Evolutionary conservation across 2,797 vertebrate genomes (phyloP).

Genomic region (Betta splendens): DNA sequence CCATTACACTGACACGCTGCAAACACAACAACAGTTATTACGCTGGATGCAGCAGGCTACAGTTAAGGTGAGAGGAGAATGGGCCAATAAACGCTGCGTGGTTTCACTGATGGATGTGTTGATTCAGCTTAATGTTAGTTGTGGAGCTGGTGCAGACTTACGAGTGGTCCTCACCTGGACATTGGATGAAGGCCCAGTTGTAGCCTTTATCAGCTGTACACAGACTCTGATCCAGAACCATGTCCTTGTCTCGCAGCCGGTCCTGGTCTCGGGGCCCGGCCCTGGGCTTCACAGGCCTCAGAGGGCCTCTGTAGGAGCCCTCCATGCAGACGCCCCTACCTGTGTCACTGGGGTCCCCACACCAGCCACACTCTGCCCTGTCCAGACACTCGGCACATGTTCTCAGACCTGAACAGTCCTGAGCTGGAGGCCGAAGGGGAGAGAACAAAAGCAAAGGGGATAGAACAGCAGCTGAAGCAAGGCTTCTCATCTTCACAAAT

Average conservation of each 20-base stretch:
- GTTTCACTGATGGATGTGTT: background rate
- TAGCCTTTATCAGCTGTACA: slow-evolving; percentile 87
- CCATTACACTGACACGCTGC: slow-evolving; percentile 96
- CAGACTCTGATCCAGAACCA: slow-evolving; percentile 83
- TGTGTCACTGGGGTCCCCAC: slow-evolving; percentile 90
- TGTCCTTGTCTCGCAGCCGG: slow-evolving; percentile 69
- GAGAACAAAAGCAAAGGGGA: background rate
- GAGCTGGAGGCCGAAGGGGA: slow-evolving; percentile 74
- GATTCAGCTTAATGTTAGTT: background rate
- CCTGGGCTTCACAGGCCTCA: slow-evolving; percentile 74
- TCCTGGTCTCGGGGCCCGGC: slow-evolving; percentile 36
- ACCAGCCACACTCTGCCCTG: slow-evolving; percentile 92
- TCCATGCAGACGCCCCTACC: slow-evolving; percentile 88
- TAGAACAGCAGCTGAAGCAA: rapidly evolving
- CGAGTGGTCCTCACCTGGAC: slow-evolving; percentile 92
- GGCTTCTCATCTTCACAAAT: too few species aligned
- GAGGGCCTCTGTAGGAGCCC: slow-evolving; percentile 88
- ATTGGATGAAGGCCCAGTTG: slow-evolving; percentile 94
- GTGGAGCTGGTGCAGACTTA: background rate
- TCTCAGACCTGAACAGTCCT: slow-evolving; percentile 92
- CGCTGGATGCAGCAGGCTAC: too few species aligned
- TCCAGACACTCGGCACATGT: slow-evolving; percentile 89
- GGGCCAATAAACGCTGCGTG: background rate
- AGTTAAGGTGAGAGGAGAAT: background rate
- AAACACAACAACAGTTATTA: slow-evolving; percentile 24